Evolutionary conservation across 2,888 invertebrate species (phyloP), one percentile per base, ranked within the genome.

Genomic region (Apamea epomidion): DNA sequence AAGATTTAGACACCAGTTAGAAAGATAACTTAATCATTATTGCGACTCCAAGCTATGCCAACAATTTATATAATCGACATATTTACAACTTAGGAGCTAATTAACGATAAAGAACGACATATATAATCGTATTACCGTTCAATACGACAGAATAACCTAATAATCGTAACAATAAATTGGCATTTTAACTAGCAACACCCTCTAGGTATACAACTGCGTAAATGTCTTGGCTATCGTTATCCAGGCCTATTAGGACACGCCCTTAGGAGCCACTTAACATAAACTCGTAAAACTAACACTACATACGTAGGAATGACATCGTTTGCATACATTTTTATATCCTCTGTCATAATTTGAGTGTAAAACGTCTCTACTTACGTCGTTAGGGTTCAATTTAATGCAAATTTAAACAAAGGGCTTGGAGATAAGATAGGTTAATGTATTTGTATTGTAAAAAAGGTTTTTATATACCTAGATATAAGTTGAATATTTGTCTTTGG

Each of bases 291-390:
- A 89, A 80, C 80, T 85, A 72, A 79, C 83, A 76, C 83, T 69
- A 86, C 83, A 82, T 83, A 85, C 82, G 79, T 89, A 87, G 76
- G 77, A 91, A 91, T 90, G 18, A 85, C 83, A 73, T 87, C 80
- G 87, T 91, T 92, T 89, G 87, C 90, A 90, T 92, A 86, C 80
- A 89, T 91, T 89, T 88, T 89, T 84, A 87, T 89, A 84, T 81
- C 37, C 79, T 85, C 85, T 83, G 85, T 86, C 88, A 89, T 88
- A 88, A 90, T 90, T 92, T 90, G 83, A 88, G 85, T 91, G 80
- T 87, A 80, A 83, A 86, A 84, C 70, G 83, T 78, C 78, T 87
- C 80, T 81, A 80, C 82, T 83, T 80, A 78, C 74, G 70, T 74
- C 82, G 82, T 88, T 73, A 85, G 76, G 85, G 88, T 80, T 74